Evolutionary conservation across 2,888 invertebrate genomes (phyloP).

Genomic region (Netelia virgata): DNA sequence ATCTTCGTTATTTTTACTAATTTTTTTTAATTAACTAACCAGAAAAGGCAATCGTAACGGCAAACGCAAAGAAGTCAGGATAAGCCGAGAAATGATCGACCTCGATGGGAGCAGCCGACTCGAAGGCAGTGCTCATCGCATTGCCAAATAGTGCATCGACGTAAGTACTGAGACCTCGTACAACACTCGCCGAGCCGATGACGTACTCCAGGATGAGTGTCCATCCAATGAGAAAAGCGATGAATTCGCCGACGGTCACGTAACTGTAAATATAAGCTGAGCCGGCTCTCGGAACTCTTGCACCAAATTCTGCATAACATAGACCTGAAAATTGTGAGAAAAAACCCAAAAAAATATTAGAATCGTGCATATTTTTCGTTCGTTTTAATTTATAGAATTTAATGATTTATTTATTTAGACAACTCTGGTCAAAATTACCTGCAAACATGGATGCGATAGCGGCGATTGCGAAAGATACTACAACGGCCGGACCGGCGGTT

Average conservation of each 20-base stretch:
- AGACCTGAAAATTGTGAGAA: constrained; percentile 86
- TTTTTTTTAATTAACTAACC: constrained; percentile 83
- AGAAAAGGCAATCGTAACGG: constrained; percentile 90
- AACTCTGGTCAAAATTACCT: constrained; percentile 86
- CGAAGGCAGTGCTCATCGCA: constrained; percentile 88
- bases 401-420: background rate
- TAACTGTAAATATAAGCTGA: constrained; percentile 98
- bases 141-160: constrained; percentile 90
- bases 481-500: constrained; percentile 94
- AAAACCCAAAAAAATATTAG: constrained; percentile 19
- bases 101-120: constrained; percentile 88
- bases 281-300: constrained; percentile 95
- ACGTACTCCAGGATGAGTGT: constrained; percentile 96
- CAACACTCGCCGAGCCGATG: constrained; percentile 94
- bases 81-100: constrained; percentile 89
- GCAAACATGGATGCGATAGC: constrained; percentile 96
- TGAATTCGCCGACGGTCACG: constrained; percentile 96
- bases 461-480: constrained; percentile 94
- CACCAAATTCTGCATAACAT: constrained; percentile 97
- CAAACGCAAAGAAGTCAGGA: constrained; percentile 92
- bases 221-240: constrained; percentile 97
- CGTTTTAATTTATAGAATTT: constrained; percentile 63
- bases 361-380: constrained; percentile 4
- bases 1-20: too few relatives aligned
- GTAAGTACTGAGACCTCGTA: constrained; percentile 93